Percentiles rank a stretch among this genome's conserved stretches.
Evolutionary conservation across 2,797 vertebrate species (phyloP).

Genomic region (Eulemur rubriventer): DNA sequence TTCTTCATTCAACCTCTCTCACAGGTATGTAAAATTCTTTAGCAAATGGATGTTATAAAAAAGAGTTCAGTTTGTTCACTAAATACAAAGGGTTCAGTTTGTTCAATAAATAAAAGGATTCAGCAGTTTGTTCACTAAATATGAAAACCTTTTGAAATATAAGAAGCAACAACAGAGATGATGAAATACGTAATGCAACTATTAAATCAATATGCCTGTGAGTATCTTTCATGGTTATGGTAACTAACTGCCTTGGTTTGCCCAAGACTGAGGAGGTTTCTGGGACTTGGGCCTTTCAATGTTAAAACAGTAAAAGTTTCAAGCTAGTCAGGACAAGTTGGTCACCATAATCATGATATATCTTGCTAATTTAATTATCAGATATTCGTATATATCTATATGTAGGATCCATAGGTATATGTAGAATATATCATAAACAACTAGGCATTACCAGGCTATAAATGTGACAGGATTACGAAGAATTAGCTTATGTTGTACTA

Average conservation of each 20-base stretch:
- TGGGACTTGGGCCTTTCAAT: background rate
- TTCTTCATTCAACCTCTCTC: conserved; percentile 3
- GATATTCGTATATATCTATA: background rate
- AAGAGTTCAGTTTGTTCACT: background rate
- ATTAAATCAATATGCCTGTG: conserved; percentile 12
- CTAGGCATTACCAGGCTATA: background rate
- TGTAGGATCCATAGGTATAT: background rate
- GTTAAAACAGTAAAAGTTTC: background rate
- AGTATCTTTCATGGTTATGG: background rate
- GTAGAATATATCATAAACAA: background rate
- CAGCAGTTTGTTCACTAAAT: background rate
- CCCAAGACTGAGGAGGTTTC: background rate
- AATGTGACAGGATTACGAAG: background rate
- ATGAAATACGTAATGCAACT: conserved; percentile 14
- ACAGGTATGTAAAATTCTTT: conserved; percentile 50
- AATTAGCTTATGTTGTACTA: background rate
- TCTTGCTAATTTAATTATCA: conserved; percentile 3
- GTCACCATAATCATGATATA: background rate
- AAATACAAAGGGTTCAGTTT: background rate
- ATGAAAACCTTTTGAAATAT: background rate
- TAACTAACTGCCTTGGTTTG: background rate
- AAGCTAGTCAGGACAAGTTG: background rate
- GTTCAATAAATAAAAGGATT: background rate
- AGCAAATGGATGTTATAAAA: conserved; percentile 40
- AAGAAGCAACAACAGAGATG: background rate